phyloP scores from a whole-genome alignment of 2,888 invertebrate genomes.

The Drosophila siamana region DNA sequence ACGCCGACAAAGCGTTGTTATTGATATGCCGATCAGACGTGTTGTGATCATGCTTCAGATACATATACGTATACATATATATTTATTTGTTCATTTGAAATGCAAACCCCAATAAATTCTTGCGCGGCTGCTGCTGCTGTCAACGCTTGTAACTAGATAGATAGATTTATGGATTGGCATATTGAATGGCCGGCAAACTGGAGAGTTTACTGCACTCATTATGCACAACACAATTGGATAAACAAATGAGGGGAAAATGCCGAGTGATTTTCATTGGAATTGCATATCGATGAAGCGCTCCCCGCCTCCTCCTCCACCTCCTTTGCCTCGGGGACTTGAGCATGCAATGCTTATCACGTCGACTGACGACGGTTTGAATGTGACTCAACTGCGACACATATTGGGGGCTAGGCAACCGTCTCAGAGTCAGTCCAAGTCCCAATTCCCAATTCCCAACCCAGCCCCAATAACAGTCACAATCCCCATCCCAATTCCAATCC shows the following conservation, averaged over 20 bases:
- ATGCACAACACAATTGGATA: conserved; percentile 38
- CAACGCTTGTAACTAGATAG: neutral
- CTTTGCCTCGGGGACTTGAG: neutral
- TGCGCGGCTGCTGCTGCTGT: neutral
- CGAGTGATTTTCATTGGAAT: conserved; percentile 32
- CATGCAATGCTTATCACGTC: conserved; percentile 51
- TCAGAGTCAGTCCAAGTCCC: neutral
- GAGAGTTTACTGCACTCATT: conserved; percentile 16
- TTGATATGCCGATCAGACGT: conserved; percentile 5
- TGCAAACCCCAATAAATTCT: conserved; percentile 7
- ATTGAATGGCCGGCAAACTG: neutral
- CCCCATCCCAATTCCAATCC: neutral
- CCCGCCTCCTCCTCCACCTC: neutral
- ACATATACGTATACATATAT: neutral
- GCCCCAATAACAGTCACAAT: conserved; percentile 4
- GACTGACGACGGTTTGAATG: conserved; percentile 17
- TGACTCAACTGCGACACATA: conserved; percentile 21
- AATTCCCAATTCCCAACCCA: conserved; percentile 7
- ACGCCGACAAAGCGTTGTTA: neutral
- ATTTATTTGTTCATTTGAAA: neutral
- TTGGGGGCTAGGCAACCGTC: conserved; percentile 28
- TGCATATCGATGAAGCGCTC: conserved; percentile 6
- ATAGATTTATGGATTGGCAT: conserved; percentile 11
- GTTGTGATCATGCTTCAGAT: neutral
- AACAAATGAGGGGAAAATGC: conserved; percentile 14